Base-by-base conservation (phyloP, 2,888 invertebrate genomes). In the Anaspis maculata region DNA sequence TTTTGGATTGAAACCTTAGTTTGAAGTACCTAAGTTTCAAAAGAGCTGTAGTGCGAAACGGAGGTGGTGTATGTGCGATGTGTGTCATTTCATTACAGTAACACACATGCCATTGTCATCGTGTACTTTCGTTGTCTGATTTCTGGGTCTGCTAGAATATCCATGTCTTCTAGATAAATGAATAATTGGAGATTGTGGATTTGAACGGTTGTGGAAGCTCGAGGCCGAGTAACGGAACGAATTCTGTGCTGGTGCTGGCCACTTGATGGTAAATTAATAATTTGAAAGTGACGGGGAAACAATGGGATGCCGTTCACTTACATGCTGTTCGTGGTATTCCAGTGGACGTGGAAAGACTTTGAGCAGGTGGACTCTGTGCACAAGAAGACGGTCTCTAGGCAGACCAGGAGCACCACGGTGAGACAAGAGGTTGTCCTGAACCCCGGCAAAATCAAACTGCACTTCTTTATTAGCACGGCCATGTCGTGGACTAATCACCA, bases 251-350 rank as follows among this genome's bases (percentile, higher is more conserved):
- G n/a, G n/a, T n/a, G n/a, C n/a, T n/a, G n/a, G n/a, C n/a, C n/a
- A n/a, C n/a, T n/a, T n/a, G n/a, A n/a, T n/a, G n/a, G n/a, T n/a
- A 27, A 33, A 27, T 33, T 33, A 27, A 27, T 27, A 34, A 29
- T 25, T 25, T 27, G n/a, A n/a, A n/a, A n/a, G n/a, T n/a, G n/a
- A n/a, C 16, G 13, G 15, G 13, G 25, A 29, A 34, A 34, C 34
- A 27, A 34, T 21, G 15, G 27, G 15, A 15, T n/a, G n/a, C n/a
- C n/a, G n/a, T n/a, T n/a, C n/a, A 72, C 75, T 73, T 69, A 75
- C 75, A 88, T 88, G 64, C 87, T 86, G 66, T 88, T 88, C 46
- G 86, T 83, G 50, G 86, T 86, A 72, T 88, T 88, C 88, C 88
- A 88, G 62, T 88, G 86, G 69, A 88, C 85, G 69, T 81, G 83